Conservation (phyloP, 2,113 vertebrate species). For the Bombycilla garrulus region DNA sequence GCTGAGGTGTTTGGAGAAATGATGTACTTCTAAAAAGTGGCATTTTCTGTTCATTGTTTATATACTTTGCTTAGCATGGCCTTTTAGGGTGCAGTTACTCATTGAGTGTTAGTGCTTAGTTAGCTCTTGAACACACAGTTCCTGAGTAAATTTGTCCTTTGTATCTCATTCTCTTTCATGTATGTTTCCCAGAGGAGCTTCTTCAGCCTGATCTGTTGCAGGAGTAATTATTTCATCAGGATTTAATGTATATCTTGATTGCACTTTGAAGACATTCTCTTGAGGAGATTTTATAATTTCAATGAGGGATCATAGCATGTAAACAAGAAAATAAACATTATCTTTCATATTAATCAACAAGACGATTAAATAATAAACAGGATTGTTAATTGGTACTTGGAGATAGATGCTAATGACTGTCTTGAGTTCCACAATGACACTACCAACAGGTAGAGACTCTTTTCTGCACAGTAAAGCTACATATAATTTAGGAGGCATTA, state of each 20-base stretch:
- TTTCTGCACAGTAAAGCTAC: conserved; percentile 4
- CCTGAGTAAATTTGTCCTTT: conserved; percentile 53
- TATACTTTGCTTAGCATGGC: neutral
- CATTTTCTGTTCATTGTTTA: neutral
- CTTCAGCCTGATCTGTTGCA: conserved; percentile 64
- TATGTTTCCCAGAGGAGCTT: conserved; percentile 54
- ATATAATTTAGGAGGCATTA: conserved; percentile 10
- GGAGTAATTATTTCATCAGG: conserved; percentile 90
- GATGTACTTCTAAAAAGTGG: neutral
- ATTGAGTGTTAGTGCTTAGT: neutral
- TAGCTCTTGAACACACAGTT: conserved; percentile 50
- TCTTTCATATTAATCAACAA: conserved; percentile 63
- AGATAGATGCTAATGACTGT: conserved; percentile 26
- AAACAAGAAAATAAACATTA: conserved; percentile 55
- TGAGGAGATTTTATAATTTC: conserved; percentile 64
- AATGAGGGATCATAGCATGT: conserved; percentile 27
- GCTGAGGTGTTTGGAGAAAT: neutral
- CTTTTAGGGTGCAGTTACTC: neutral
- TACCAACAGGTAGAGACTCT: conserved; percentile 14
- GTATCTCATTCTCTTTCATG: conserved; percentile 37
- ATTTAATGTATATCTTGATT: conserved; percentile 82
- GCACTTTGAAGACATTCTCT: conserved; percentile 81
- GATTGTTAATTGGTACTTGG: conserved; percentile 47
- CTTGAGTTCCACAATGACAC: conserved; percentile 5
- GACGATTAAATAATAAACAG: conserved; percentile 45